These are phyloP conservation scores for Monochamus saltuarius DNA, from an alignment of 1,140 invertebrate species.

Conservation along the genomic window DNA sequence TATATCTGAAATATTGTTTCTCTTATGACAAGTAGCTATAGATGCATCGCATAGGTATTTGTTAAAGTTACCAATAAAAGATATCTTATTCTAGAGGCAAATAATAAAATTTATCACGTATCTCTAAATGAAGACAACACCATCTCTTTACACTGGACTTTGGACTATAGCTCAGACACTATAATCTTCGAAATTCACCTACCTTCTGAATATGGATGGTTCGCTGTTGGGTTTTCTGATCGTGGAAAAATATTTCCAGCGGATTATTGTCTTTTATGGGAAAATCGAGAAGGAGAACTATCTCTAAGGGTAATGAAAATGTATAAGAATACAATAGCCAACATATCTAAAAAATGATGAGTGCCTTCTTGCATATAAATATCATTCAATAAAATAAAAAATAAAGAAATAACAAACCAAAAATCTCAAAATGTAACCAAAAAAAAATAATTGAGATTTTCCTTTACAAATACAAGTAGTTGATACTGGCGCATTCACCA, in stretches of 20 bases:
- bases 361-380: too few species aligned
- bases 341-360: background rate
- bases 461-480: too few species aligned
- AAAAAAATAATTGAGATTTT: too few species aligned
- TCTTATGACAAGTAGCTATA: too few species aligned
- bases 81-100: background rate
- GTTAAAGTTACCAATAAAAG: background rate
- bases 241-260: constrained; percentile 75
- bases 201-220: constrained; percentile 61
- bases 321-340: background rate
- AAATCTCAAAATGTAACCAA: too few species aligned
- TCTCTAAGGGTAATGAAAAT: constrained; percentile 66
- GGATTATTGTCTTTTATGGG: constrained; percentile 85
- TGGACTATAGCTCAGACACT: constrained; percentile 52
- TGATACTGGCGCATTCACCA: too few species aligned
- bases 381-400: too few species aligned
- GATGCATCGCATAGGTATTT: too few species aligned
- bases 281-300: constrained; percentile 63
- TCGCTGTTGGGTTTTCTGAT: constrained; percentile 90
- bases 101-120: constrained; percentile 39
- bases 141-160: constrained; percentile 44
- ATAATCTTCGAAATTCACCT: constrained; percentile 59
- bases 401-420: too few species aligned
- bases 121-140: constrained; percentile 41
- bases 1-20: too few species aligned